A percentile compares a stretch with the other conserved stretches of the same genome.
These are phyloP conservation scores for Platyrinchus mystaceus DNA, from an alignment of 2,797 vertebrate species.

Conservation along the genomic window DNA sequence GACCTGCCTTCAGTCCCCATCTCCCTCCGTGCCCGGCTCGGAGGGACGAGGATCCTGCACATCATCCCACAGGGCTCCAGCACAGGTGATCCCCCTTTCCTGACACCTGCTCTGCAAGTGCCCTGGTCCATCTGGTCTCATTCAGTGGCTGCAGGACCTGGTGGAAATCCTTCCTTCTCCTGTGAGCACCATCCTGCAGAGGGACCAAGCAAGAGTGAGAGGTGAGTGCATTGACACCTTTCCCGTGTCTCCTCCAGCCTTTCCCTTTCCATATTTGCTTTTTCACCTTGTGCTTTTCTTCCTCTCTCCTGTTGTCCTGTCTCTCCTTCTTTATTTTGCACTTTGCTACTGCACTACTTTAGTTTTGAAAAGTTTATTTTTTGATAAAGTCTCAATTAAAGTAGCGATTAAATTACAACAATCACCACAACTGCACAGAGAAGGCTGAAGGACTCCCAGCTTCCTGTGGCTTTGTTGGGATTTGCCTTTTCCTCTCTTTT, in stretches of 20 bases:
- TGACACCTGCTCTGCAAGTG: background rate
- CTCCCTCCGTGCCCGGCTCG: background rate
- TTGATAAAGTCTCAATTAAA: background rate
- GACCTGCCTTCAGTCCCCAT: background rate
- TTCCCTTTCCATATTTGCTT: background rate
- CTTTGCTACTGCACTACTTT: fast-evolving
- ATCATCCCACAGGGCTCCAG: background rate
- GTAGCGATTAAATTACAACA: background rate
- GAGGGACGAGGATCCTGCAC: background rate
- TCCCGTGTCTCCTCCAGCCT: background rate
- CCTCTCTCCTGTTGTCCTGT: fast-evolving
- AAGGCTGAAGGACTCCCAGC: background rate
- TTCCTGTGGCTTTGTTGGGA: background rate
- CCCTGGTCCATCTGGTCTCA: background rate
- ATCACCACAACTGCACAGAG: background rate
- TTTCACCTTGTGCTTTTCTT: background rate
- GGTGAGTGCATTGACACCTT: background rate
- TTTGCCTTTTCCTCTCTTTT: background rate
- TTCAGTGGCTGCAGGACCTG: background rate
- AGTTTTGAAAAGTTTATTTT: background rate
- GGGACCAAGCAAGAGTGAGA: background rate
- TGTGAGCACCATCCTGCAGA: fast-evolving
- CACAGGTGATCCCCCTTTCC: background rate
- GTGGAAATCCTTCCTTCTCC: fast-evolving
- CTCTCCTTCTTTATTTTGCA: background rate